Conservation (phyloP, 2,888 invertebrate genomes). For the Polyploca ridens region DNA sequence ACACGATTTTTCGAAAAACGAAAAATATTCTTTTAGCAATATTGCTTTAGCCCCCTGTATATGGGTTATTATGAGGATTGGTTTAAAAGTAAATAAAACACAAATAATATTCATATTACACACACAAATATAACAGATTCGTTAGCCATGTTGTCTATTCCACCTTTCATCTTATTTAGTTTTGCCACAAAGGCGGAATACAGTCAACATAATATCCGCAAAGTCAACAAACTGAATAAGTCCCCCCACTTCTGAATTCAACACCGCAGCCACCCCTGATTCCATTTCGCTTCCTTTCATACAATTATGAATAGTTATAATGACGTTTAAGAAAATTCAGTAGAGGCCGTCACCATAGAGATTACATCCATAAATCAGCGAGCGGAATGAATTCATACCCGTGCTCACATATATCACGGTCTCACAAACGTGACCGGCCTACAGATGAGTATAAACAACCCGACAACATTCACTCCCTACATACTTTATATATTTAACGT, state of each 20-base stretch:
- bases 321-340: conserved; percentile 19
- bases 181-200: neutral
- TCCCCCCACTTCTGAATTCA: neutral
- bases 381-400: conserved; percentile 20
- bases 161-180: no score
- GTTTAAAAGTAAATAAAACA: no score
- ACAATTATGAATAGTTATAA: conserved; percentile 17
- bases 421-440: conserved; percentile 30
- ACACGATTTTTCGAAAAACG: no score
- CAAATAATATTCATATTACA: no score
- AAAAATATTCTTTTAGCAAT: no score
- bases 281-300: conserved; percentile 10
- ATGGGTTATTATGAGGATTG: no score
- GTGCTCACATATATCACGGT: conserved; percentile 17
- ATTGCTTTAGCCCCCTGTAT: no score
- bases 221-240: neutral
- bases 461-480: neutral
- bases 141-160: no score
- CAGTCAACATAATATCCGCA: neutral
- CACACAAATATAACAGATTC: no score
- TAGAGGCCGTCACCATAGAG: conserved; percentile 41
- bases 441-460: conserved; percentile 21
- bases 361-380: conserved; percentile 57
- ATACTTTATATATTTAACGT: neutral
- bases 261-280: neutral